phyloP scores from a whole-genome alignment of 2,113 vertebrate species.

The Actinemys pallida region DNA sequence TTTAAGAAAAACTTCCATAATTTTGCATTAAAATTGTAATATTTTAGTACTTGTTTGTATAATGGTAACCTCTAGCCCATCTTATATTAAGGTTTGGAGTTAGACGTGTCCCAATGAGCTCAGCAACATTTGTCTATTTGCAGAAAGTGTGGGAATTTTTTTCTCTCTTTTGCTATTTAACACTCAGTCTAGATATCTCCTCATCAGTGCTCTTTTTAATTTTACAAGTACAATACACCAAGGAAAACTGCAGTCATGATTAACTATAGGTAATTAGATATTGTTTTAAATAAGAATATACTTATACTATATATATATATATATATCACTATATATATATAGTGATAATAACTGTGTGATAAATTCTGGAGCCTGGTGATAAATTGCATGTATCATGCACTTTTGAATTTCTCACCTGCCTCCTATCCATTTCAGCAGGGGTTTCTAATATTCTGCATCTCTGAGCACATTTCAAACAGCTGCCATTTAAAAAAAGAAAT shows the following conservation, averaged over 20 bases:
- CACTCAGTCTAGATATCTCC: not conserved
- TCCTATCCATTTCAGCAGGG: not conserved
- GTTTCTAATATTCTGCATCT: not conserved
- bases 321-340: not conserved
- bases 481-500: not conserved
- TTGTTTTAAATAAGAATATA: not conserved
- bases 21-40: not conserved
- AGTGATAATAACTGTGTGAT: not conserved
- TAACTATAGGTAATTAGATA: not conserved
- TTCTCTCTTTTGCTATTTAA: not conserved
- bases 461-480: not conserved
- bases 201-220: not conserved
- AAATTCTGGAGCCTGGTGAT: not conserved
- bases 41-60: not conserved
- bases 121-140: not conserved
- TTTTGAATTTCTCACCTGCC: not conserved
- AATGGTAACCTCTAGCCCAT: not conserved
- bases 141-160: not conserved
- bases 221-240: not conserved
- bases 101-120: not conserved
- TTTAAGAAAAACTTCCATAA: constrained; percentile 17
- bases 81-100: not conserved
- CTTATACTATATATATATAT: not conserved
- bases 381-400: not conserved
- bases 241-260: not conserved